Base-by-base conservation (phyloP, 2,797 vertebrate genomes). In the Catharus ustulatus region DNA sequence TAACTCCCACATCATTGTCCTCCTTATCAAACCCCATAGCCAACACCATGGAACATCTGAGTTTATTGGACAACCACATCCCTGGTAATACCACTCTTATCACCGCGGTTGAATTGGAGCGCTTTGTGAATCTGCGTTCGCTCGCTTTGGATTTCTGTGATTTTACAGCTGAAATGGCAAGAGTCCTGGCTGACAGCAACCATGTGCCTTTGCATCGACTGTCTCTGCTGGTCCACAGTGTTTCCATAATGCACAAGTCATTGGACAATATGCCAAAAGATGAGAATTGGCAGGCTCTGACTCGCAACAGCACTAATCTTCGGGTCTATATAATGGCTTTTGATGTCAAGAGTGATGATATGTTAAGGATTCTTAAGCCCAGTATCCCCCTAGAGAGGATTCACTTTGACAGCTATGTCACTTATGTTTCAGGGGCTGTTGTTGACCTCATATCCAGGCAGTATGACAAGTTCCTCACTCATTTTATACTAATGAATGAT, bases 401-500 rank as follows among this genome's bases (percentile, higher is more conserved):
- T 97, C 99, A 99, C 96, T 98, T 99, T 84, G 99, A 99, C 97
- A 99, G 99, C 97, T 99, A 99, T 96, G 98, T 98, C 96, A 98
- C 98, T 42, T 98, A 98, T 92, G 98, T 99, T 97, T 99, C 98
- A 29, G 99, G 99, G 59, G 98, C 98, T 71, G 98, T 98, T 71
- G 97, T 99, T 97, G 99, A 99, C 98, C 99, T 99, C 95, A 99
- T 99, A 98, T 99, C 99, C 85, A 98, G 98, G 98, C 99, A 99
- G 97, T 99, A 99, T 95, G 98, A 99, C 98, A 99, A 99, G 97
- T 99, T 99, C 91, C 99, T 99, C 96, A 99, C 98, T 93, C 99
- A 99, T 96, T 99, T 99, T 96, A 98, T 99, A 97, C 97, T 99
- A 89, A 98, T 99, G 98, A 99, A 99, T 98, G 98, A 98, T 97